phyloP scores from a whole-genome alignment of 1,140 invertebrate species.

The Drosophila azteca region DNA sequence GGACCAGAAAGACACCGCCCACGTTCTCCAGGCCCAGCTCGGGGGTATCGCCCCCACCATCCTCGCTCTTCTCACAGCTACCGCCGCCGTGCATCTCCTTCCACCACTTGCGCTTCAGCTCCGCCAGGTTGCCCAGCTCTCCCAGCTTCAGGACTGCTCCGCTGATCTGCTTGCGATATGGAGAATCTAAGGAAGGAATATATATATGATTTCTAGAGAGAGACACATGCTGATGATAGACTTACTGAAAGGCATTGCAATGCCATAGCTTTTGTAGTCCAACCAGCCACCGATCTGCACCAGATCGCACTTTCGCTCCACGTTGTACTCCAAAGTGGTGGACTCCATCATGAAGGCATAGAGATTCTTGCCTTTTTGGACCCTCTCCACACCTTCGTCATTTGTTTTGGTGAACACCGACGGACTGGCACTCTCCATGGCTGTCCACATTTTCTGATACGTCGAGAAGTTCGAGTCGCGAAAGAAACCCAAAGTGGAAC shows the following conservation, averaged over 20 bases:
- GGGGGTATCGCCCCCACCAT: constrained; percentile 72
- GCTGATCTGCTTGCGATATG: constrained; percentile 88
- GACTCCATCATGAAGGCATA: constrained; percentile 98
- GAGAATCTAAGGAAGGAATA: constrained; percentile 85
- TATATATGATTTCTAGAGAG: background rate
- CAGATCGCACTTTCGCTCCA: constrained; percentile 95
- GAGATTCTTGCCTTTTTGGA: constrained; percentile 89
- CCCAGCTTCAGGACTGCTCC: constrained; percentile 90
- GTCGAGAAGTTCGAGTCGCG: constrained; percentile 80
- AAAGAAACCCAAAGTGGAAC: constrained; percentile 91
- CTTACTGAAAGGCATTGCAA: constrained; percentile 87
- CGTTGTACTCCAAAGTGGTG: constrained; percentile 94
- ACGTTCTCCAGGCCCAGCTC: constrained; percentile 87
- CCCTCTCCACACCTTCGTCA: constrained; percentile 92
- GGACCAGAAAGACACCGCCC: constrained; percentile 89
- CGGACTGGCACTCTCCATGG: constrained; percentile 90
- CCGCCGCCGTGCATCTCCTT: constrained; percentile 85
- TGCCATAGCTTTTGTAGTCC: constrained; percentile 93
- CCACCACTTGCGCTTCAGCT: constrained; percentile 94
- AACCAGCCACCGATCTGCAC: constrained; percentile 96
- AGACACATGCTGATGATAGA: background rate
- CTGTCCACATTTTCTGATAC: constrained; percentile 87
- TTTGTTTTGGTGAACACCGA: constrained; percentile 90
- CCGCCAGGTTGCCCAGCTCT: constrained; percentile 89
- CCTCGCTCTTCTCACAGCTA: constrained; percentile 52